Base-by-base conservation (phyloP, 2,113 vertebrate genomes). In the Neolamprologus hecqui region DNA sequence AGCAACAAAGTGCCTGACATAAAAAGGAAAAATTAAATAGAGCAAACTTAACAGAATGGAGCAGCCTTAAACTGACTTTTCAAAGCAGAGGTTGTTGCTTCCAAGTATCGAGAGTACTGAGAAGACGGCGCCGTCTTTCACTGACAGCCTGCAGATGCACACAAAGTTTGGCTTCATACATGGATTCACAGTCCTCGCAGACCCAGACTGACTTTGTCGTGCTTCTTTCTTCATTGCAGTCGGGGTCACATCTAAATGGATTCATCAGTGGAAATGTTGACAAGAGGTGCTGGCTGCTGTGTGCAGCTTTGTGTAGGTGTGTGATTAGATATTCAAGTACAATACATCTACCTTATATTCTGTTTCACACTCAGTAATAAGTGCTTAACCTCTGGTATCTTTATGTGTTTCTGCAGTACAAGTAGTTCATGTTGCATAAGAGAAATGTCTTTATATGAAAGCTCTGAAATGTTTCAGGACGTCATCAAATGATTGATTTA, bases 221-320 rank as follows among this genome's bases (percentile, higher is more conserved):
- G 40, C 54, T 51, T 47, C 75, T 55, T 54, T 14, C 45, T 83
- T 37, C 10, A 15, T 88, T 51, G 26, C 82, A 70, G 19, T 65
- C 81, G 79, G 91, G 89, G 90, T 84, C 84, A 73, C 82, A n/a
- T 51, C 33, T 83, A 55, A 87, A 84, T 19, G 17, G 31, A 60
- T 73, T 53, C 47, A 47, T 77, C 42, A 12, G 21, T 49, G 9
- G 23, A 49, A 17, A 12, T 49, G 70, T 31, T 49, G 42, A 54
- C 10, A 49, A 82, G 33, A 87, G 12, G 57, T 49, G 10, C 2
- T 23, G 37, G 12, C 63, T 40, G 73, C 21, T n/a, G 81, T 63
- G 9, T 79, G 65, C 9, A 53, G 31, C 42, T 70, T 15, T 79
- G 21, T 21, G 17, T 55, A 17, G 14, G 15, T 77, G n/a, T 60